These are phyloP conservation scores for Caenorhabditis tropicalis DNA, from an alignment of 1,140 invertebrate species.

Conservation along the genomic window DNA sequence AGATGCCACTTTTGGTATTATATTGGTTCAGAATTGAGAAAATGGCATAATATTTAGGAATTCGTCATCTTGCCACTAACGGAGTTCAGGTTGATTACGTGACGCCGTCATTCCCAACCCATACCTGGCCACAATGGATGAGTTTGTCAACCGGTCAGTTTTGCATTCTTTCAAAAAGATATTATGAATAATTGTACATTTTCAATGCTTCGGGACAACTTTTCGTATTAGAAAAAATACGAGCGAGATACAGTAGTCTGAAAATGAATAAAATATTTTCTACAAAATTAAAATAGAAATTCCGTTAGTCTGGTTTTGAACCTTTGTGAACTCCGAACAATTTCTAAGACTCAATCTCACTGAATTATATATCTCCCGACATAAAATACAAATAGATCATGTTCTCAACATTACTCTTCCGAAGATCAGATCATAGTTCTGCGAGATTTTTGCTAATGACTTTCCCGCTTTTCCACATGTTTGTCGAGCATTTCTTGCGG, in stretches of 20 bases:
- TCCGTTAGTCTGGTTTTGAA: too few relatives aligned
- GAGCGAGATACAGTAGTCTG: too few relatives aligned
- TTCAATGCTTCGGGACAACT: too few relatives aligned
- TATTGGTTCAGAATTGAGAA: neutral
- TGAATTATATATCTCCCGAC: neutral
- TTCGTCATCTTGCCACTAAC: conserved; percentile 56
- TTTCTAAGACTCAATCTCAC: too few relatives aligned
- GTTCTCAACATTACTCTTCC: neutral
- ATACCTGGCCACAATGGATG: conserved; percentile 71
- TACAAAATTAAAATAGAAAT: too few relatives aligned
- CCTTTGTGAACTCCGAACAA: too few relatives aligned
- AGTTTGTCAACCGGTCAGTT: conserved; percentile 64
- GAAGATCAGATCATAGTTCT: neutral
- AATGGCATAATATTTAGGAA: neutral
- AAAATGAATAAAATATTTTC: too few relatives aligned
- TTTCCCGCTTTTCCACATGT: conserved; percentile 36
- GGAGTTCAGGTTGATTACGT: conserved; percentile 66
- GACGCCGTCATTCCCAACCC: conserved; percentile 69
- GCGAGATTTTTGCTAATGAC: conserved; percentile 7
- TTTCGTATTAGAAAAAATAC: too few relatives aligned
- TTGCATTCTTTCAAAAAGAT: conserved; percentile 1
- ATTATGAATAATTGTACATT: too few relatives aligned
- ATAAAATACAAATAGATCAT: neutral
- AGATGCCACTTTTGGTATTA: conserved; percentile 61
- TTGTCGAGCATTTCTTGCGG: neutral